These are phyloP conservation scores for Caenorhabditis sp. DNA, from an alignment of 2,888 invertebrate species.

Conservation along the genomic window DNA sequence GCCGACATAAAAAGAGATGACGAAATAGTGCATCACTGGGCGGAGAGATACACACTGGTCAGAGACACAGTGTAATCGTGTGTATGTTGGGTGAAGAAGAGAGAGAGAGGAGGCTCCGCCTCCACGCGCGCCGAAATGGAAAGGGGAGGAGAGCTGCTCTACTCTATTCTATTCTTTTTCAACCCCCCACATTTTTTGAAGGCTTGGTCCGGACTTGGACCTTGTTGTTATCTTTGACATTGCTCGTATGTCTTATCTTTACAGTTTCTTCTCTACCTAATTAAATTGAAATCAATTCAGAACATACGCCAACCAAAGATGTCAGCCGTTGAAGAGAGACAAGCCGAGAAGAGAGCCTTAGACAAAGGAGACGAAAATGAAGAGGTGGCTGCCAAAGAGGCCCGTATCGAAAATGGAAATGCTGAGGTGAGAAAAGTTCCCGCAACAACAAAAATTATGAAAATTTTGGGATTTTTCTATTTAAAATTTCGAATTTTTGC, in stretches of 20 bases:
- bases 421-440: constrained; percentile 45
- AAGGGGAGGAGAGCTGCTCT: constrained; percentile 27
- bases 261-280: too few species aligned
- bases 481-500: neutral
- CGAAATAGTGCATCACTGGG: neutral
- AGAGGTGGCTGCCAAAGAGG: constrained; percentile 49
- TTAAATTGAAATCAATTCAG: too few species aligned
- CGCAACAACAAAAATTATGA: too few species aligned
- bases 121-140: constrained; percentile 53
- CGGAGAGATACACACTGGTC: neutral
- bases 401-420: constrained; percentile 54
- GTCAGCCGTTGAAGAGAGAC: constrained; percentile 56
- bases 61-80: neutral
- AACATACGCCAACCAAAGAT: constrained; percentile 22
- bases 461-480: neutral
- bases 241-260: too few species aligned
- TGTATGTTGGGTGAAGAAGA: neutral
- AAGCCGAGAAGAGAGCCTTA: constrained; percentile 49
- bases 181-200: neutral
- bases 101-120: constrained; percentile 31
- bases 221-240: neutral
- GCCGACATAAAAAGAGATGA: neutral
- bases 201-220: neutral
- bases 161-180: neutral
- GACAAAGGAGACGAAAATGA: constrained; percentile 54